Evolutionary conservation across 1,140 invertebrate genomes (phyloP).

Genomic region (Lordiphosa stackelbergi): DNA sequence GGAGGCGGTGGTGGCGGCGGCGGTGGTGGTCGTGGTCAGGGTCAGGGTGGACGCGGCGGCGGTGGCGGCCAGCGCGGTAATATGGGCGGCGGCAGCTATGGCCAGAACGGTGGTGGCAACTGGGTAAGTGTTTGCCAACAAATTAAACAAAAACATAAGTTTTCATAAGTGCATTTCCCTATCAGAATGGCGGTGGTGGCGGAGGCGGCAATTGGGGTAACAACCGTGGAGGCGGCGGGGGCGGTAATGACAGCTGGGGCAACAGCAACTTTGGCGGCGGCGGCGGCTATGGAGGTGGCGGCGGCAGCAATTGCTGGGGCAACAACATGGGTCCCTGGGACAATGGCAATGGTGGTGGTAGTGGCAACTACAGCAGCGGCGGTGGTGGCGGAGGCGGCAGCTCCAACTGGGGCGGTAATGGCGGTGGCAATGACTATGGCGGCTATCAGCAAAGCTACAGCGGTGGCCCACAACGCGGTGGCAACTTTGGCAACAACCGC

Average conservation of each 20-base stretch:
- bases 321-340: slow-evolving; percentile 78
- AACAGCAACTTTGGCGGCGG: slow-evolving; percentile 79
- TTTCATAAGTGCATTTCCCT: not conserved
- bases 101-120: slow-evolving; percentile 78
- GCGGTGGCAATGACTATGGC: slow-evolving; percentile 82
- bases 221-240: slow-evolving; percentile 82
- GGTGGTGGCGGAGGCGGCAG: slow-evolving; percentile 44
- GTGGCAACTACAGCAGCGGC: slow-evolving; percentile 37
- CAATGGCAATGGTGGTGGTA: slow-evolving; percentile 71
- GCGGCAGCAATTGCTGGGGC: slow-evolving; percentile 72
- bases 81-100: slow-evolving; percentile 72
- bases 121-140: slow-evolving; percentile 79
- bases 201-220: slow-evolving; percentile 85
- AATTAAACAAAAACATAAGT: slow-evolving; percentile 21
- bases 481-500: slow-evolving; percentile 78
- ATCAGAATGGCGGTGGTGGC: slow-evolving; percentile 80
- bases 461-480: slow-evolving; percentile 82
- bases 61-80: slow-evolving; percentile 54
- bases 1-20: slow-evolving; percentile 72
- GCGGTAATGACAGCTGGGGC: slow-evolving; percentile 81
- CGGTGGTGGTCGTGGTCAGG: slow-evolving; percentile 37
- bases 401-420: slow-evolving; percentile 67
- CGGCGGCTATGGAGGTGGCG: slow-evolving; percentile 43
- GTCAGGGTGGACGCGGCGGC: slow-evolving; percentile 53
- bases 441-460: slow-evolving; percentile 85